Evolutionary conservation across 2,888 invertebrate species (phyloP).

Genomic region (Pocota personata): DNA sequence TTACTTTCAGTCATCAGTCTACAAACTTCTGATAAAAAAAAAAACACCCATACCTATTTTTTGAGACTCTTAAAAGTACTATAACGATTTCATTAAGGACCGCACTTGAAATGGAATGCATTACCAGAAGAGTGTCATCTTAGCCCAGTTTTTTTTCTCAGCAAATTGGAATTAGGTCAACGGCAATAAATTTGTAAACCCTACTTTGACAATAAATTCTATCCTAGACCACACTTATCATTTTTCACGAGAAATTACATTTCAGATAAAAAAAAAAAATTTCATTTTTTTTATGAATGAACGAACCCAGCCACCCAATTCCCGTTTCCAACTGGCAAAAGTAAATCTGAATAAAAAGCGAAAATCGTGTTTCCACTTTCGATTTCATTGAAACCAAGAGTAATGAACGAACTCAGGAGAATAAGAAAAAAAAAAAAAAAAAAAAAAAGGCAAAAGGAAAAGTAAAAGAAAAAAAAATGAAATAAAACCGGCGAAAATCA

Average conservation of each 20-base stretch:
- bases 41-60: too few species aligned
- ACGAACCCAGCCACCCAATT: not conserved
- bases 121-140: too few species aligned
- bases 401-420: slow-evolving; percentile 40
- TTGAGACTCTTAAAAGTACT: too few species aligned
- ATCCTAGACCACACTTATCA: not conserved
- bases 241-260: not conserved
- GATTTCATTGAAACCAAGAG: slow-evolving; percentile 71
- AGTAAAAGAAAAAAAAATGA: slow-evolving; percentile 27
- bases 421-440: slow-evolving; percentile 21
- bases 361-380: slow-evolving; percentile 69
- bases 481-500: slow-evolving; percentile 63
- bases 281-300: slow-evolving; percentile 1
- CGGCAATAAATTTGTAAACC: not conserved
- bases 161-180: too few species aligned
- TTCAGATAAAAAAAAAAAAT: not conserved
- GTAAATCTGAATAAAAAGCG: slow-evolving; percentile 62
- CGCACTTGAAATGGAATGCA: too few species aligned
- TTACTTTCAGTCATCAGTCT: too few species aligned
- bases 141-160: too few species aligned
- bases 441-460: not conserved
- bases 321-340: slow-evolving; percentile 2
- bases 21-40: too few species aligned
- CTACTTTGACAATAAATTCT: not conserved
- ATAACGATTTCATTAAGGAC: too few species aligned